A percentile compares a stretch with the other conserved stretches of the same genome.
Conservation (phyloP, 2,888 invertebrate species). For the Drosophila ustulata region DNA sequence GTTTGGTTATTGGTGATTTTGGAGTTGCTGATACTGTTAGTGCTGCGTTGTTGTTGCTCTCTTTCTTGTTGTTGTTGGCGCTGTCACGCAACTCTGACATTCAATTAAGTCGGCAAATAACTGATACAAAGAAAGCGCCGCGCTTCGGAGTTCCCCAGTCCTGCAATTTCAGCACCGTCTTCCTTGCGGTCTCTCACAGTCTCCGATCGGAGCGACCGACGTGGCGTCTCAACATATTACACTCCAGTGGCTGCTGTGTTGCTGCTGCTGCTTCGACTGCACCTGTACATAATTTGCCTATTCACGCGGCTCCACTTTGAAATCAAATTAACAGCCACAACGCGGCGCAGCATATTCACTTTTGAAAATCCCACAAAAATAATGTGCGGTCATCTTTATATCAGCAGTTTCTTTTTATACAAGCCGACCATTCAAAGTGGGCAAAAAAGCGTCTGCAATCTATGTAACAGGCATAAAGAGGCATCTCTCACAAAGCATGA, state of each 20-base stretch:
- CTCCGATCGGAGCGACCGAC: slow-evolving; percentile 10
- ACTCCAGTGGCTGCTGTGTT: slow-evolving; percentile 41
- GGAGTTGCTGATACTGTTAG: slow-evolving; percentile 4
- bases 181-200: slow-evolving; percentile 19
- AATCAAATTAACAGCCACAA: slow-evolving; percentile 71
- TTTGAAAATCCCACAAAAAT: slow-evolving; percentile 62
- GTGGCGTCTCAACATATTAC: slow-evolving; percentile 54
- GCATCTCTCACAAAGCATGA: background rate
- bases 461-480: background rate
- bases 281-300: slow-evolving; percentile 75
- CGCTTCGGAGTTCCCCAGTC: slow-evolving; percentile 4
- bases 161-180: slow-evolving; percentile 51
- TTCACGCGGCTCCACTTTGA: slow-evolving; percentile 73
- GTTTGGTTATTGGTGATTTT: no score
- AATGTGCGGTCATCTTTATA: slow-evolving; percentile 74
- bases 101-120: slow-evolving; percentile 65
- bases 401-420: slow-evolving; percentile 53
- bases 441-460: slow-evolving; percentile 9
- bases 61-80: background rate
- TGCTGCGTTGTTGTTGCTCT: slow-evolving; percentile 11
- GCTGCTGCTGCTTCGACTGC: slow-evolving; percentile 28
- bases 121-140: slow-evolving; percentile 63
- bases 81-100: slow-evolving; percentile 55
- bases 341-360: slow-evolving; percentile 30
- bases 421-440: background rate